Conservation (phyloP, 1,140 invertebrate genomes). For the Teleogryllus occipitalis region DNA sequence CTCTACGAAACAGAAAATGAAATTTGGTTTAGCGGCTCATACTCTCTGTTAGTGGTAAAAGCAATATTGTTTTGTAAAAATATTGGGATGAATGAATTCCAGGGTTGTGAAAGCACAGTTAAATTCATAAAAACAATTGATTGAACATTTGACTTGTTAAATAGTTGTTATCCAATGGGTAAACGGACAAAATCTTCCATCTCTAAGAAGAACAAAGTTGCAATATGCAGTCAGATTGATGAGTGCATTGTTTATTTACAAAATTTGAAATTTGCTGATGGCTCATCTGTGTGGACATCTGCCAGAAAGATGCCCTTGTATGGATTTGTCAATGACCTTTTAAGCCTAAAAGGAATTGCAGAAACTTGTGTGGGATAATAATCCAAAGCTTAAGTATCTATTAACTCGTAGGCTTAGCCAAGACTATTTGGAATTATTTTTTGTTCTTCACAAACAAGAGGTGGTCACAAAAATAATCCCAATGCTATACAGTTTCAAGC, state of each 20-base stretch:
- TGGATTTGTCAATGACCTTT: too few relatives aligned
- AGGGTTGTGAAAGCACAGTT: constrained; percentile 7
- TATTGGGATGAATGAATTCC: not conserved
- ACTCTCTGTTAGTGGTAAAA: not conserved
- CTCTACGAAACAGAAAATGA: not conserved
- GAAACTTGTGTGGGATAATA: too few relatives aligned
- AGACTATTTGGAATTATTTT: not conserved
- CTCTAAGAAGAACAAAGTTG: not conserved
- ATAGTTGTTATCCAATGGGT: constrained; percentile 10
- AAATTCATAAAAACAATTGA: not conserved
- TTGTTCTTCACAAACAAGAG: not conserved
- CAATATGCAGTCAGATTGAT: not conserved
- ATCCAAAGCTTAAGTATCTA: not conserved
- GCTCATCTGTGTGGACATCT: too few relatives aligned
- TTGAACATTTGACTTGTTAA: not conserved
- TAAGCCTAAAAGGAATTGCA: too few relatives aligned
- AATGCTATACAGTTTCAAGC: constrained; percentile 6
- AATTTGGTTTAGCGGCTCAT: too few relatives aligned
- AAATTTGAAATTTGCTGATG: too few relatives aligned
- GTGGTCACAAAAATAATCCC: constrained; percentile 7
- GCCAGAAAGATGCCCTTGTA: too few relatives aligned
- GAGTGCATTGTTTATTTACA: not conserved
- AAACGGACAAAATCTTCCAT: constrained; percentile 9
- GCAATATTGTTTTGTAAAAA: not conserved
- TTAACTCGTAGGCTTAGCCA: too few relatives aligned